Evolutionary conservation across 2,797 vertebrate genomes (phyloP).

Genomic region (Rhinoraja longicauda): DNA sequence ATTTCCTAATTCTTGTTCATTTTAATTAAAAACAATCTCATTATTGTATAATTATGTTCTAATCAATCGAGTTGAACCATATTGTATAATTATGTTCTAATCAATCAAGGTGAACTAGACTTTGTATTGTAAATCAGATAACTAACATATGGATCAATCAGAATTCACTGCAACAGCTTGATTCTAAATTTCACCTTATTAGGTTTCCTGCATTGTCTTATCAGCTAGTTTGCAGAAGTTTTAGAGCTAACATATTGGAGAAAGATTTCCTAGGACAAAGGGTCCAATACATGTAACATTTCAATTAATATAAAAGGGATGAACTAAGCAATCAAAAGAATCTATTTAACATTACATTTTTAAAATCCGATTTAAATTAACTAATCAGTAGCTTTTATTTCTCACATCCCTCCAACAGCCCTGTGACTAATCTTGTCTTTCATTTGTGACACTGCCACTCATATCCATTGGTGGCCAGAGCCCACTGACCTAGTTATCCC

Average conservation of each 20-base stretch:
- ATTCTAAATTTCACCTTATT: constrained; percentile 59
- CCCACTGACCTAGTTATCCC: not conserved
- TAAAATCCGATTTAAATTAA: no score
- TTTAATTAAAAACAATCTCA: constrained; percentile 50
- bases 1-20: not conserved
- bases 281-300: constrained; percentile 51
- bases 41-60: constrained; percentile 78
- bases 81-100: constrained; percentile 79
- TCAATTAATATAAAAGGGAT: constrained; percentile 45
- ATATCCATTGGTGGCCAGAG: not conserved
- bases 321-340: constrained; percentile 56
- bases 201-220: constrained; percentile 53
- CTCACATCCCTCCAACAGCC: no score
- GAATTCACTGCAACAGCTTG: constrained; percentile 58
- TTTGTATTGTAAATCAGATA: constrained; percentile 78
- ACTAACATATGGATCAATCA: constrained; percentile 66
- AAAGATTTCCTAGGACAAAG: constrained; percentile 48
- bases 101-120: constrained; percentile 76
- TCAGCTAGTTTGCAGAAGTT: constrained; percentile 54
- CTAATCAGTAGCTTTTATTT: no score
- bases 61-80: constrained; percentile 76
- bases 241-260: constrained; percentile 41
- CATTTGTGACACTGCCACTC: not conserved
- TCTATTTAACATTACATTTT: constrained; percentile 44
- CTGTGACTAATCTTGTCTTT: not conserved